Evolutionary conservation across 2,113 vertebrate genomes (phyloP), one percentile per base, ranked within the genome.

Genomic region (Mirounga angustirostris): DNA sequence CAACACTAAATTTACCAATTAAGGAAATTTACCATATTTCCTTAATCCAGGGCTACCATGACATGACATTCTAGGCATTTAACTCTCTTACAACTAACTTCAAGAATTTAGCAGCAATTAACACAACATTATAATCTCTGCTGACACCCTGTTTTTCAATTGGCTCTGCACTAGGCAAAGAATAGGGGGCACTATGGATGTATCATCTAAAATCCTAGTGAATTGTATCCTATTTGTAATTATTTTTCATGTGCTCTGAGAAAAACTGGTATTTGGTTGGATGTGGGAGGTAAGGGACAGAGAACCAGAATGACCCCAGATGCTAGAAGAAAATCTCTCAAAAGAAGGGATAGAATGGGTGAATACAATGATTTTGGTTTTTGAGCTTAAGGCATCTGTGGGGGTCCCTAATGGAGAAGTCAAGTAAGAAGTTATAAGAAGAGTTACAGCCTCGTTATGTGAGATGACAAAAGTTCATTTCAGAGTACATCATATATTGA

Each of bases 391-490:
- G n/a, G 33, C 46, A 24, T 56, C 26, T 36, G 4, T 69, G 15
- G 1, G 22, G 15, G 19, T 96, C 26, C 16, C 26, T 59, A 56
- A 69, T 80, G 11, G 36, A 96, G 22, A 90, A 80, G 8, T 50
- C 30, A 94, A 87, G 14, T 16, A 65, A 88, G 76, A 90, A 50
- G 16, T 30, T 87, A 56, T 30, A 74, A 69, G 73, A 73, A 90
- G 13, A 94, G 10, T 24, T 69, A 81, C 6, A 84, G 5, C 10
- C 5, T 84, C 84, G 15, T 78, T 65, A 11, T 40, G 4, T 26
- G 26, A 36, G 21, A 7, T 74, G 8, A 5, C 65, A 56, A 90
- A 97, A 87, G 63, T 81, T 95, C 22, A 71, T 89, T 96, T 96
- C 52, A 74, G 43, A 86, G 14, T 40, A 86, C 4, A 74, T 79